Percentiles rank a stretch among this genome's conserved stretches.
These are phyloP conservation scores for Drosophila kokeensis DNA, from an alignment of 2,888 invertebrate genomes.

Conservation along the genomic window DNA sequence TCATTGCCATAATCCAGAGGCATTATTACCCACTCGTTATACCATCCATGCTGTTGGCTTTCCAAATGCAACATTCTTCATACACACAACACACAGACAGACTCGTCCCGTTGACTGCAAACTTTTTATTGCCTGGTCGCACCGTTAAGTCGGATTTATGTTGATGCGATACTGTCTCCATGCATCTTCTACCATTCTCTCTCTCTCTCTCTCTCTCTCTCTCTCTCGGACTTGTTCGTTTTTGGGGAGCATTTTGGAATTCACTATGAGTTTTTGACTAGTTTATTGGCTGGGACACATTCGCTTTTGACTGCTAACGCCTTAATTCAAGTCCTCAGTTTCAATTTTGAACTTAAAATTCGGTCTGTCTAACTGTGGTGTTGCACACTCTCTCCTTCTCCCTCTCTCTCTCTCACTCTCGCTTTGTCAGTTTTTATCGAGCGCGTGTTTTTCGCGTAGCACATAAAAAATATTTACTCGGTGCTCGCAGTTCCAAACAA, in stretches of 20 bases:
- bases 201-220: neutral
- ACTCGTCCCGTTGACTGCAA: conserved; percentile 38
- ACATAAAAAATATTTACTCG: conserved; percentile 50
- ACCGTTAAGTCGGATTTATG: conserved; percentile 79
- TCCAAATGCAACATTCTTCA: conserved; percentile 45
- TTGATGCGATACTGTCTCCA: conserved; percentile 57
- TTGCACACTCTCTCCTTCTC: neutral
- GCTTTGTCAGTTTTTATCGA: neutral
- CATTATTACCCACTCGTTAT: conserved; percentile 53
- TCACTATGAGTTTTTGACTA: conserved; percentile 24
- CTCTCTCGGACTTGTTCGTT: neutral
- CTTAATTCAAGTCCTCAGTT: conserved; percentile 67
- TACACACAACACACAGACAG: conserved; percentile 49
- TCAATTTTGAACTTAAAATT: conserved; percentile 60
- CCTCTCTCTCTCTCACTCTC: neutral
- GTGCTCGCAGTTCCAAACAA: conserved; percentile 43
- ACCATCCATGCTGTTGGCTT: conserved; percentile 24
- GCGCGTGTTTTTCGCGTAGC: conserved; percentile 12
- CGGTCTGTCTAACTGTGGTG: neutral
- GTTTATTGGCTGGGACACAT: conserved; percentile 50
- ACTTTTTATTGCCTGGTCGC: conserved; percentile 61
- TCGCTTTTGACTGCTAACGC: conserved; percentile 30
- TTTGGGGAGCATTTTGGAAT: conserved; percentile 6
- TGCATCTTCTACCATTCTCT: neutral
- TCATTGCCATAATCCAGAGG: conserved; percentile 50